A percentile compares a stretch with the other conserved stretches of the same genome.
Evolutionary conservation across 2,888 invertebrate genomes (phyloP).

Genomic region (Leucophenga maculata): DNA sequence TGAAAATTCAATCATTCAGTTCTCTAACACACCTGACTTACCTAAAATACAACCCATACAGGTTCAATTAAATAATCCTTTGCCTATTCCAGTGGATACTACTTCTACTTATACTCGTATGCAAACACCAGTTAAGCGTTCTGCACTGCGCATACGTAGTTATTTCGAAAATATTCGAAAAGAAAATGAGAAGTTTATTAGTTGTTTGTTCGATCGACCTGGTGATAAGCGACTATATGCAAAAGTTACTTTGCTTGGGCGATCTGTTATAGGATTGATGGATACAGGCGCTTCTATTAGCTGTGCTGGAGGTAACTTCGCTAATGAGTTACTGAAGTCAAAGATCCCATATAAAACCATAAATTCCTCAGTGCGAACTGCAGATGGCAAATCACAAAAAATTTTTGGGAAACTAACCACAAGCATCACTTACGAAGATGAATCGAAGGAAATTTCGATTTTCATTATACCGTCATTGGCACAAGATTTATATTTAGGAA

Average conservation of each 20-base stretch:
- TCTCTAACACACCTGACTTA: background rate
- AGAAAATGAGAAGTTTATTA: no score
- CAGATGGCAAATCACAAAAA: background rate
- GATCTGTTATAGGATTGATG: background rate
- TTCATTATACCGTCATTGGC: conserved; percentile 2
- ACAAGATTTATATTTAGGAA: background rate
- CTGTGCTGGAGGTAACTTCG: conserved; percentile 1
- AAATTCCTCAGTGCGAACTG: background rate
- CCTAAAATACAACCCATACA: background rate
- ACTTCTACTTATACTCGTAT: no score
- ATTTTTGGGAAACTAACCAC: background rate
- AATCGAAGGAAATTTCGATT: background rate
- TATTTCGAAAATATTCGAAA: no score
- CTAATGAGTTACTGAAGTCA: background rate
- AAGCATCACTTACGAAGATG: background rate
- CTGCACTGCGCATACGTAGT: no score
- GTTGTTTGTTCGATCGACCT: background rate
- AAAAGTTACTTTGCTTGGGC: background rate
- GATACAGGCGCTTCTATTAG: conserved; percentile 12
- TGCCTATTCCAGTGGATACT: no score
- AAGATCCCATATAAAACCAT: background rate
- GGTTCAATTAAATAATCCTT: no score
- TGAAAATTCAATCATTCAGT: background rate
- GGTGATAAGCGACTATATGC: conserved; percentile 1
- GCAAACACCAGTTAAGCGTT: no score